These are phyloP conservation scores for Zaprionus lineosus DNA, from an alignment of 2,888 invertebrate genomes.

Conservation along the genomic window DNA sequence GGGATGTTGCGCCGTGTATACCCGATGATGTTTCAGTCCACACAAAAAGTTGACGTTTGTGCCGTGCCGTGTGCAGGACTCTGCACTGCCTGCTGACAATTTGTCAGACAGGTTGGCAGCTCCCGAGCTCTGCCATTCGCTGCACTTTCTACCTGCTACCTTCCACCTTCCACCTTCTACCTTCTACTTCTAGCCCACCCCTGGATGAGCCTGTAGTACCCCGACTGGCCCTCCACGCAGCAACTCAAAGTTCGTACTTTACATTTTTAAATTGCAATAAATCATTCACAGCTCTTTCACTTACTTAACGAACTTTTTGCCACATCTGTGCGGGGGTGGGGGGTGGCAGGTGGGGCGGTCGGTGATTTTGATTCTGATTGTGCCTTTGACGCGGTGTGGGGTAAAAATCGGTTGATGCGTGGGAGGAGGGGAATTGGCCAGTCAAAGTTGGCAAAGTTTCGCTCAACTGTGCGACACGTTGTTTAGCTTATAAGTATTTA, in stretches of 20 bases:
- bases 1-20: constrained; percentile 1
- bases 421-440: constrained; percentile 34
- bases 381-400: no score
- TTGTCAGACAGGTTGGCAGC: constrained; percentile 45
- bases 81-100: constrained; percentile 23
- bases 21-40: constrained; percentile 23
- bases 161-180: no score
- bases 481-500: constrained; percentile 58
- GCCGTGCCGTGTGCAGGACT: constrained; percentile 29
- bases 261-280: constrained; percentile 77
- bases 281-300: constrained; percentile 78
- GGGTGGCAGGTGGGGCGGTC: no score
- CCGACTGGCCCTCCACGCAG: not conserved
- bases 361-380: no score
- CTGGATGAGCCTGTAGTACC: no score
- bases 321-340: constrained; percentile 35
- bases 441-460: constrained; percentile 57
- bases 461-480: constrained; percentile 57
- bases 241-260: constrained; percentile 52
- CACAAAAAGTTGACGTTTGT: constrained; percentile 26
- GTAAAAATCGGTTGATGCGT: not conserved
- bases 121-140: constrained; percentile 36
- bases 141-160: no score
- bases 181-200: no score
- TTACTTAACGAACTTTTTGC: constrained; percentile 77